phyloP scores from a whole-genome alignment of 2,113 vertebrate genomes.

The Microcebus lehilahytsara region DNA sequence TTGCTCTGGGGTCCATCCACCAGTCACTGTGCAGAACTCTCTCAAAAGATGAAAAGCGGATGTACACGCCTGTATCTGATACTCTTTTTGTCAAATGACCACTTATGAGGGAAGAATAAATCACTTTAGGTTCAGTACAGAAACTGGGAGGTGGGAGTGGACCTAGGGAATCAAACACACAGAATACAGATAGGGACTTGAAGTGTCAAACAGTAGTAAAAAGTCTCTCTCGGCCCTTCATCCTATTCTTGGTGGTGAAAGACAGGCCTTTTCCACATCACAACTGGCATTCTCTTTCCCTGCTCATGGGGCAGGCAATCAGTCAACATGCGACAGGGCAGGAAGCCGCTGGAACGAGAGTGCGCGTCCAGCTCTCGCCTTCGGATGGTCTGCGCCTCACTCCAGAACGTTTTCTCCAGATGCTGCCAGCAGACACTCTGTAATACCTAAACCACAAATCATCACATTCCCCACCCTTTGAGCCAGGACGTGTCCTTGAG shows the following conservation, averaged over 20 bases:
- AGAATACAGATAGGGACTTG: background rate
- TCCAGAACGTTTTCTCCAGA: constrained; percentile 72
- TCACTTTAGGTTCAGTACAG: background rate
- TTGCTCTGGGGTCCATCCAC: background rate
- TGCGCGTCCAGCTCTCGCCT: background rate
- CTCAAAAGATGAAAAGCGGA: background rate
- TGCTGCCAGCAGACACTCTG: constrained; percentile 81
- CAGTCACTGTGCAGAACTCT: background rate
- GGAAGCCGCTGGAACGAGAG: constrained; percentile 34
- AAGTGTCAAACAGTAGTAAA: background rate
- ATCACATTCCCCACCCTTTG: constrained; percentile 75
- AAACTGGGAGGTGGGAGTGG: background rate
- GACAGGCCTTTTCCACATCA: constrained; percentile 13
- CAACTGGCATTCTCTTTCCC: constrained; percentile 18
- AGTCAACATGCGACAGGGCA: background rate
- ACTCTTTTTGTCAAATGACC: background rate
- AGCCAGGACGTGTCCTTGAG: constrained; percentile 74
- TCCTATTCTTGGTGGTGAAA: background rate
- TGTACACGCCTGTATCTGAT: background rate
- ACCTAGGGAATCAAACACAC: background rate
- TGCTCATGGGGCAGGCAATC: constrained; percentile 1
- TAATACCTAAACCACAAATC: constrained; percentile 83
- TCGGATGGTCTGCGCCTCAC: constrained; percentile 60
- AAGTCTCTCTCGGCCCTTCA: background rate
- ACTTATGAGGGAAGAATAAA: background rate